Evolutionary conservation across 2,888 invertebrate species (phyloP).

Genomic region (Entomobrya multifasciata): DNA sequence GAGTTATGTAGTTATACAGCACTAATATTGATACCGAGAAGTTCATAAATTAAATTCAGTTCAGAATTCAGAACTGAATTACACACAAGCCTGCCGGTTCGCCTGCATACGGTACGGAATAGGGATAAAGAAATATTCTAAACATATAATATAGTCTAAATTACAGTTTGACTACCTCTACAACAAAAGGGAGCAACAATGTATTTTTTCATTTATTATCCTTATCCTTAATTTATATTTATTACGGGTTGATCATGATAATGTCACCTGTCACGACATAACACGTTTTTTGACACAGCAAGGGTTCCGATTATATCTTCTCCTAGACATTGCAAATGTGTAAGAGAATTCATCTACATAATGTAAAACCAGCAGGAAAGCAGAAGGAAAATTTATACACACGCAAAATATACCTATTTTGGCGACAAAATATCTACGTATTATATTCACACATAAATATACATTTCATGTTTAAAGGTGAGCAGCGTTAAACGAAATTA

Average conservation of each 20-base stretch:
- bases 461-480: neutral
- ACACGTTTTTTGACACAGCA: slow-evolving; percentile 45
- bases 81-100: no score
- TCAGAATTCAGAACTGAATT: no score
- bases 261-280: slow-evolving; percentile 64
- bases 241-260: slow-evolving; percentile 48
- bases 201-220: slow-evolving; percentile 20
- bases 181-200: neutral
- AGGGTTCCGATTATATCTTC: slow-evolving; percentile 47
- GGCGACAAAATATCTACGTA: no score
- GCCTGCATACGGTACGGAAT: no score
- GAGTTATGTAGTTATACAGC: no score
- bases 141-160: no score
- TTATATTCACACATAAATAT: neutral
- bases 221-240: slow-evolving; percentile 47
- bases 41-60: neutral
- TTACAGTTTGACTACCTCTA: neutral
- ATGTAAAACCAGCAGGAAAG: slow-evolving; percentile 16
- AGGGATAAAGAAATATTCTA: no score
- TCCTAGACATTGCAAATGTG: neutral
- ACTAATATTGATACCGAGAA: neutral
- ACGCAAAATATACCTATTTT: neutral
- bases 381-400: neutral
- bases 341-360: slow-evolving; percentile 16
- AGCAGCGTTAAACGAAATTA: slow-evolving; percentile 18